Evolutionary conservation across 2,888 invertebrate genomes (phyloP).

Genomic region (Nomada ferruginata): DNA sequence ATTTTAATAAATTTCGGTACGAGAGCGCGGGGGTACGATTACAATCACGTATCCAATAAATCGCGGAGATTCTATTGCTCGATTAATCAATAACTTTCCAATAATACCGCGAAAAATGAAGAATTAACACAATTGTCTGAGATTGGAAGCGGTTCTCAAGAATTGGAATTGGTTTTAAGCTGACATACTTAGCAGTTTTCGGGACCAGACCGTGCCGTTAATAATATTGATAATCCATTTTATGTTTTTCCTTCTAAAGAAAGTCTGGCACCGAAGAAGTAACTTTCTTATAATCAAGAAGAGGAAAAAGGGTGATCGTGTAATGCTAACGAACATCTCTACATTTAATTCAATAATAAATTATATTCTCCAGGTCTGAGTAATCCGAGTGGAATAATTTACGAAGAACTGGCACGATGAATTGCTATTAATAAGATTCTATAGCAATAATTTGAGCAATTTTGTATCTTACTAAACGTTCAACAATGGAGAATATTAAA

Average conservation of each 20-base stretch:
- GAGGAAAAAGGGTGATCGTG: not conserved
- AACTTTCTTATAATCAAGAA: not conserved
- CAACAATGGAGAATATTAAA: too few species aligned
- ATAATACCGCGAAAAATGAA: not conserved
- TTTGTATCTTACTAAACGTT: too few species aligned
- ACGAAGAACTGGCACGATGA: too few species aligned
- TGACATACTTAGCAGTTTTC: conserved; percentile 18
- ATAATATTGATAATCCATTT: conserved; percentile 7
- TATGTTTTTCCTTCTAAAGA: not conserved
- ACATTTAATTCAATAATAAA: too few species aligned
- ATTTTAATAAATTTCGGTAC: not conserved
- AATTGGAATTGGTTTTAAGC: not conserved
- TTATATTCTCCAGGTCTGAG: too few species aligned
- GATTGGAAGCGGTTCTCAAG: too few species aligned
- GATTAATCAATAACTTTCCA: conserved; percentile 14
- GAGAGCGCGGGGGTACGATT: not conserved
- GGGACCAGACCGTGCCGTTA: not conserved
- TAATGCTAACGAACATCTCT: not conserved
- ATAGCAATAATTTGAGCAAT: too few species aligned
- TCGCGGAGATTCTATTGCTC: not conserved
- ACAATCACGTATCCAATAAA: not conserved
- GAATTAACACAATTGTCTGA: not conserved
- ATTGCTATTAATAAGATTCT: too few species aligned
- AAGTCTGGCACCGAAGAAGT: not conserved
- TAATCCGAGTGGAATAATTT: not conserved